These are phyloP conservation scores for Drosophila colorata DNA, from an alignment of 2,888 invertebrate genomes.

Conservation along the genomic window DNA sequence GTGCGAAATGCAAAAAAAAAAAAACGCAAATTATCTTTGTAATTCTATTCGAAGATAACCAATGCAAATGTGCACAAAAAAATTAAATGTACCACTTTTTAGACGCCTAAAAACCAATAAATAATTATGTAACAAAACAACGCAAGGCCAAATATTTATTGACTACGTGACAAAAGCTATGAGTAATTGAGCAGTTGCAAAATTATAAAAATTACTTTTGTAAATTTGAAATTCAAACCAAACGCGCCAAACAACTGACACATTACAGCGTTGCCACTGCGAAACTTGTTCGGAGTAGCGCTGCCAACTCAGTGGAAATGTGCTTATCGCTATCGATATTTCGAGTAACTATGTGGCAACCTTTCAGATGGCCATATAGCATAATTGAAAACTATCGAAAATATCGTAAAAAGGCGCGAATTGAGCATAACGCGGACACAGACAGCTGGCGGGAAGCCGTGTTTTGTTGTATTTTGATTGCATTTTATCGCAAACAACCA, in stretches of 20 bases:
- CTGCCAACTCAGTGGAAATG: constrained; percentile 6
- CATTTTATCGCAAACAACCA: constrained; percentile 25
- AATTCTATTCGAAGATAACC: constrained; percentile 62
- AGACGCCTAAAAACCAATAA: constrained; percentile 70
- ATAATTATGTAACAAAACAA: constrained; percentile 70
- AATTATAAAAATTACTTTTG: constrained; percentile 59
- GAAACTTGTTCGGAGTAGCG: not conserved
- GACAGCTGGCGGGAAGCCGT: constrained; percentile 25
- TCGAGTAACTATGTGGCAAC: not conserved
- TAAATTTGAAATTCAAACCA: constrained; percentile 66
- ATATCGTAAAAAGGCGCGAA: constrained; percentile 61
- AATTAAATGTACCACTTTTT: constrained; percentile 71
- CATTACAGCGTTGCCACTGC: constrained; percentile 22
- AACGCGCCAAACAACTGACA: not conserved
- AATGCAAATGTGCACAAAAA: constrained; percentile 69
- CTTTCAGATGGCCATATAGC: not conserved
- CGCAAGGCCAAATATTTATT: constrained; percentile 63
- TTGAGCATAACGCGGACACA: constrained; percentile 41
- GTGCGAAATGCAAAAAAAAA: constrained; percentile 26
- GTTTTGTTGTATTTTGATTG: constrained; percentile 30
- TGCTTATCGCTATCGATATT: not conserved
- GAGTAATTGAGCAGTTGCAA: constrained; percentile 44
- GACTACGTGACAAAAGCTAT: constrained; percentile 28
- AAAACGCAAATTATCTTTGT: constrained; percentile 45
- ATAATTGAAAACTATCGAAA: not conserved